phyloP scores from a whole-genome alignment of 92 coral and sea anemone species.

The Bergia puertoricense region DNA sequence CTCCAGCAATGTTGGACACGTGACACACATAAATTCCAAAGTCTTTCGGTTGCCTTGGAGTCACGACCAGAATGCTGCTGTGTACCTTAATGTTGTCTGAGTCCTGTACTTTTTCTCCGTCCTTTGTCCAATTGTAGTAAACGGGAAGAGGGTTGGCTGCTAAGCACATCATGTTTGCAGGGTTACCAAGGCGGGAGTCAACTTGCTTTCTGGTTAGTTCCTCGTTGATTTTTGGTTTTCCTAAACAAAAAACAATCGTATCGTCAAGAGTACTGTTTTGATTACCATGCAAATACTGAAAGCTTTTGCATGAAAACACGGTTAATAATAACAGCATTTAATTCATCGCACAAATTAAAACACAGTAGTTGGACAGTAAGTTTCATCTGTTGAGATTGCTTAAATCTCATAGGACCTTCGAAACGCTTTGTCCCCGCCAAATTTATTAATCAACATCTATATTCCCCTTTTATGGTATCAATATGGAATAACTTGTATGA shows the following conservation, averaged over 20 bases:
- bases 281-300: too few relatives aligned
- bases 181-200: neutral
- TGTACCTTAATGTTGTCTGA: neutral
- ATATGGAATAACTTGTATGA: too few relatives aligned
- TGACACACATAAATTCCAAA: constrained; percentile 5
- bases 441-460: too few relatives aligned
- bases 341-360: too few relatives aligned
- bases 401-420: too few relatives aligned
- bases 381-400: too few relatives aligned
- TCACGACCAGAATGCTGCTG: neutral
- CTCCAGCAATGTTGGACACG: constrained; percentile 10
- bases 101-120: neutral
- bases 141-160: neutral
- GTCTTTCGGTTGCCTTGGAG: neutral
- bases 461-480: too few relatives aligned
- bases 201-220: neutral
- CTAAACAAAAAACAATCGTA: neutral
- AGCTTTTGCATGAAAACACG: too few relatives aligned
- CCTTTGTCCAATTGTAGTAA: neutral
- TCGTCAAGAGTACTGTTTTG: too few relatives aligned
- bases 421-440: too few relatives aligned
- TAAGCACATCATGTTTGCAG: neutral
- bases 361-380: too few relatives aligned
- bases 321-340: too few relatives aligned
- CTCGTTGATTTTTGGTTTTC: neutral